Conservation (phyloP, 2,797 vertebrate species). For the Gallinago stenura region DNA sequence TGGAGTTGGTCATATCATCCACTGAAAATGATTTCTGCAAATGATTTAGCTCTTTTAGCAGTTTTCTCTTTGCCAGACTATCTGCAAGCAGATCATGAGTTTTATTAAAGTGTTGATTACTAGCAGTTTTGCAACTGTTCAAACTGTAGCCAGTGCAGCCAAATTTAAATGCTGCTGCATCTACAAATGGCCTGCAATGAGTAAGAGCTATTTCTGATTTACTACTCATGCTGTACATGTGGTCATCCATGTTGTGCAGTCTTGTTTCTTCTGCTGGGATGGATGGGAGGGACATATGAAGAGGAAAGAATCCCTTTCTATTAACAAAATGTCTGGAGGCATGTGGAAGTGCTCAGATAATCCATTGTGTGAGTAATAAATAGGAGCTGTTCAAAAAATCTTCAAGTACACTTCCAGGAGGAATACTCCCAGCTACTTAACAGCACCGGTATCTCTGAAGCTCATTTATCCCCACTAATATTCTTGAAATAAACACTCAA, state of each 20-base stretch:
- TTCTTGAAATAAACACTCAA: constrained; percentile 71
- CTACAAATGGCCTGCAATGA: constrained; percentile 21
- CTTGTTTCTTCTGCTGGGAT: not conserved
- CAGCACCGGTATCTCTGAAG: constrained; percentile 20
- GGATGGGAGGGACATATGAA: not conserved
- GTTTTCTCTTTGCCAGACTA: constrained; percentile 43
- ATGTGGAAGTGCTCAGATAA: constrained; percentile 22
- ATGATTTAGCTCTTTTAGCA: constrained; percentile 42
- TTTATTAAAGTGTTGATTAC: constrained; percentile 65
- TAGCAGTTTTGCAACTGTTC: constrained; percentile 57
- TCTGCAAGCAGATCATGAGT: constrained; percentile 39
- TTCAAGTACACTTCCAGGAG: constrained; percentile 39
- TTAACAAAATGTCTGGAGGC: not conserved
- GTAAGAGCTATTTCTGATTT: constrained; percentile 21
- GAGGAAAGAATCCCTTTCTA: not conserved
- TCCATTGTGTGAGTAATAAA: constrained; percentile 34
- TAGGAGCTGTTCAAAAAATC: constrained; percentile 15
- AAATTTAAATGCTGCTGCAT: constrained; percentile 18
- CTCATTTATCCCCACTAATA: constrained; percentile 58
- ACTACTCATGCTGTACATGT: not conserved
- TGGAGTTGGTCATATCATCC: constrained; percentile 43
- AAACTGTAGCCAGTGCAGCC: not conserved
- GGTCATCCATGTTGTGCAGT: not conserved
- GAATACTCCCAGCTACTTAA: constrained; percentile 57
- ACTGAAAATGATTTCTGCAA: constrained; percentile 21